Conservation (phyloP, 2,113 vertebrate genomes). For the Copsychus sechellarum region DNA sequence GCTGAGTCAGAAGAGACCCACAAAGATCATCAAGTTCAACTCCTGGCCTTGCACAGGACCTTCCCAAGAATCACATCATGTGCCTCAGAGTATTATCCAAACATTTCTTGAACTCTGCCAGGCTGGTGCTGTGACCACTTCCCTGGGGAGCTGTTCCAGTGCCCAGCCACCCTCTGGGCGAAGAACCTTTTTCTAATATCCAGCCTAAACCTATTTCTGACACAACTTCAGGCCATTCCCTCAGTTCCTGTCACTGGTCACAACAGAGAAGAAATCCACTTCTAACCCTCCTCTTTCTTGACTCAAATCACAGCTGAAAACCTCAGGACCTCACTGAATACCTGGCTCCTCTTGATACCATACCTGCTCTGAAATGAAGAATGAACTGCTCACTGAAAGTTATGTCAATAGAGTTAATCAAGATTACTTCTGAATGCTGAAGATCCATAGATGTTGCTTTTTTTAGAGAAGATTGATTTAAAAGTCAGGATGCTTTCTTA, state of each 20-base stretch:
- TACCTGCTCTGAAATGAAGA: background rate
- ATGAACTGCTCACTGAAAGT: background rate
- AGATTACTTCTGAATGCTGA: background rate
- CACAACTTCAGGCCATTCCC: background rate
- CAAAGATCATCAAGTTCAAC: background rate
- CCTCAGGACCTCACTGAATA: background rate
- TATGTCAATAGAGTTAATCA: background rate
- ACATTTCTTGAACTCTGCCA: accelerated
- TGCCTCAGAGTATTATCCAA: background rate
- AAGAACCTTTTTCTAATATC: accelerated
- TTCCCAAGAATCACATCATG: background rate
- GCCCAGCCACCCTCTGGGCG: accelerated
- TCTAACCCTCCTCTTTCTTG: background rate
- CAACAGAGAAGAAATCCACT: background rate
- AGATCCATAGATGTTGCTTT: background rate
- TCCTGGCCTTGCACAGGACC: background rate
- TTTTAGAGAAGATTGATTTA: background rate
- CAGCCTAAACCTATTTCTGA: accelerated
- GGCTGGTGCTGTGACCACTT: background rate
- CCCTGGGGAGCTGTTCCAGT: background rate
- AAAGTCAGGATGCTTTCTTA: background rate
- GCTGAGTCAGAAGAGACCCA: background rate
- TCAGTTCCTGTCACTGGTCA: background rate
- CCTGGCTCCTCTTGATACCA: background rate
- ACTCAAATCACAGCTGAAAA: background rate